Evolutionary conservation across 2,888 invertebrate genomes (phyloP).

Genomic region (Gandaritis pyraliata): DNA sequence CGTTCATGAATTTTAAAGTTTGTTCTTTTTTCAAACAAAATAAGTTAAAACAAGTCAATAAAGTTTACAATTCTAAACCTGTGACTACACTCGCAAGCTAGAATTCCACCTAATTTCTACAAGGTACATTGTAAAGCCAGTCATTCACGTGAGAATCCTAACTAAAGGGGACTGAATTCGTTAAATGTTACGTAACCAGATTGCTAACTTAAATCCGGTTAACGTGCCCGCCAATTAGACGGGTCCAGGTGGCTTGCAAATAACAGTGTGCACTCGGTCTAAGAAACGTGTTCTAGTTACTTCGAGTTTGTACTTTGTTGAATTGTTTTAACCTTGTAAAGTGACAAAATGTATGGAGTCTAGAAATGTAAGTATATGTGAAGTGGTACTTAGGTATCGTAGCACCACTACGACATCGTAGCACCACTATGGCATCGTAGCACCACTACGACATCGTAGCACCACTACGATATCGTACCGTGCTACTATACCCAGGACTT

Average conservation of each 20-base stretch:
- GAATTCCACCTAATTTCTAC: slow-evolving; percentile 35
- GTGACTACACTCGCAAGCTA: slow-evolving; percentile 13
- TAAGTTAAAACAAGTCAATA: not conserved
- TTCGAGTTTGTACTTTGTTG: slow-evolving; percentile 1
- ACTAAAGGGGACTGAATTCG: slow-evolving; percentile 72
- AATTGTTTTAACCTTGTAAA: slow-evolving; percentile 1
- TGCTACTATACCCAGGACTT: too few relatives aligned
- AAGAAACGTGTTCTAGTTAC: slow-evolving; percentile 28
- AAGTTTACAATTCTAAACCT: slow-evolving; percentile 7
- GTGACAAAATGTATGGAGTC: not conserved
- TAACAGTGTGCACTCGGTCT: slow-evolving; percentile 35
- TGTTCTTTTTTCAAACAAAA: too few relatives aligned
- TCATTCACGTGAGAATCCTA: slow-evolving; percentile 57
- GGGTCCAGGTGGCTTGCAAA: slow-evolving; percentile 58
- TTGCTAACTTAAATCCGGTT: slow-evolving; percentile 76
- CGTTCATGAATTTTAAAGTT: too few relatives aligned
- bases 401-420: too few relatives aligned
- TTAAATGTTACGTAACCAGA: slow-evolving; percentile 75
- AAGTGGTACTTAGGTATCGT: too few relatives aligned
- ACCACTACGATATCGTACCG: too few relatives aligned
- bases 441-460: too few relatives aligned
- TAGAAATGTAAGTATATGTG: too few relatives aligned
- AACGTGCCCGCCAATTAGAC: slow-evolving; percentile 70
- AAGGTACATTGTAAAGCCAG: slow-evolving; percentile 44
- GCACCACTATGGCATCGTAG: too few relatives aligned